Evolutionary conservation across 1,140 invertebrate species (phyloP), one percentile per base, ranked within the genome.

Genomic region (Anastatus disparis): DNA sequence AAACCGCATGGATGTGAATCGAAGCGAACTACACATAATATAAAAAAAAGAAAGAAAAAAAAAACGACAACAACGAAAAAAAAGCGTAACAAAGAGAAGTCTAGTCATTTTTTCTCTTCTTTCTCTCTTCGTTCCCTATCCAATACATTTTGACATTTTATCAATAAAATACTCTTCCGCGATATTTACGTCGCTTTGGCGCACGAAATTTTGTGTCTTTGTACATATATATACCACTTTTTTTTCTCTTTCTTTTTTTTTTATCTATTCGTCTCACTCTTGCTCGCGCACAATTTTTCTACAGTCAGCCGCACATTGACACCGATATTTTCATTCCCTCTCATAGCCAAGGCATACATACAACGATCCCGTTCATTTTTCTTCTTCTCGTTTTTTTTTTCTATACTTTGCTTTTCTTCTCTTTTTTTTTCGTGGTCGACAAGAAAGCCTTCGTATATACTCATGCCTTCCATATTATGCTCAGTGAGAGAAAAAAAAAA

Each of bases 251-350:
- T 61, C 15, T 61, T 17, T n/a, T 15, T 31, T 55, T 15, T 55
- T 31, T 26, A 26, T 29, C 40, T 31, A 46, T 44, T 46, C 29
- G 22, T 61, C 42, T 4, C 22, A 15, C 1, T 10, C 7, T 20
- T 27, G 0, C 20, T 6, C 6, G 8, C 22, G 38, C 15, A 10
- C 17, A 9, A 67, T 50, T 68, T 52, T 27, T 59, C 42, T 29
- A 55, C 44, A 50, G 29, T 40, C 55, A 55, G 26, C 15, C 66
- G 55, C 26, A 13, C 27, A 42, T 56, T 65, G 22, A 66, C 65
- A 71, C 29, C 17, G 53, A 63, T 62, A 44, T 69, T 61, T 69
- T 69, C 44, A 52, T 69, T 68, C 27, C 24, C 53, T 27, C n/a
- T n/a, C n/a, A n/a, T n/a, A n/a, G n/a, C n/a, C n/a, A n/a, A n/a